phyloP scores from a whole-genome alignment of 2,797 vertebrate genomes.

The Antennarius maculatus region DNA sequence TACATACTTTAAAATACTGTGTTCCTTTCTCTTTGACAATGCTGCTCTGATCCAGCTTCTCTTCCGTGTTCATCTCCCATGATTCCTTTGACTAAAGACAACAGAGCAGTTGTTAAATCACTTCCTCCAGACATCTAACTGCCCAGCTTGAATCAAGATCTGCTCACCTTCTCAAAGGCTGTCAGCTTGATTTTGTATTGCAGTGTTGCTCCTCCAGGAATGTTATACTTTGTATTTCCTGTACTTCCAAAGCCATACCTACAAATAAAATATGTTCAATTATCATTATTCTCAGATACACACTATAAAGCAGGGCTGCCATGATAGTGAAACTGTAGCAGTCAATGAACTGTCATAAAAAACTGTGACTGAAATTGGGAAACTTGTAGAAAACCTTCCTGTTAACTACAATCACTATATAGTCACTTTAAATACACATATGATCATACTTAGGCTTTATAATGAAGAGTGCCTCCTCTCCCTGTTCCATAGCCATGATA shows the following conservation, averaged over 20 bases:
- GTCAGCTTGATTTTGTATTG: conserved; percentile 90
- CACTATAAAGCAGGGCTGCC: background rate
- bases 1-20: conserved; percentile 91
- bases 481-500: conserved; percentile 94
- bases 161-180: conserved; percentile 92
- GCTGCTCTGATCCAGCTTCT: conserved; percentile 92
- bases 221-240: conserved; percentile 87
- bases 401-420: background rate
- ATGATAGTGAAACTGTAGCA: too few species aligned
- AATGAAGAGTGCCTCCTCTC: conserved; percentile 88
- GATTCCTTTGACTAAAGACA: conserved; percentile 91
- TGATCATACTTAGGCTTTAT: conserved; percentile 89
- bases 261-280: conserved; percentile 22
- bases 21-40: conserved; percentile 96
- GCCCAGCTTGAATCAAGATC: background rate
- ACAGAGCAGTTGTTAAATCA: conserved; percentile 1
- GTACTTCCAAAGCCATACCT: conserved; percentile 91
- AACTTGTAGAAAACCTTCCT: too few species aligned
- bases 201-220: conserved; percentile 87
- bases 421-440: background rate
- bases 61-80: conserved; percentile 93
- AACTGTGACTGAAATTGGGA: too few species aligned
- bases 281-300: background rate
- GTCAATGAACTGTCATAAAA: too few species aligned
- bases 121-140: background rate